These are phyloP conservation scores for Embiotoca jacksoni DNA, from an alignment of 2,113 vertebrate genomes.

Conservation along the genomic window DNA sequence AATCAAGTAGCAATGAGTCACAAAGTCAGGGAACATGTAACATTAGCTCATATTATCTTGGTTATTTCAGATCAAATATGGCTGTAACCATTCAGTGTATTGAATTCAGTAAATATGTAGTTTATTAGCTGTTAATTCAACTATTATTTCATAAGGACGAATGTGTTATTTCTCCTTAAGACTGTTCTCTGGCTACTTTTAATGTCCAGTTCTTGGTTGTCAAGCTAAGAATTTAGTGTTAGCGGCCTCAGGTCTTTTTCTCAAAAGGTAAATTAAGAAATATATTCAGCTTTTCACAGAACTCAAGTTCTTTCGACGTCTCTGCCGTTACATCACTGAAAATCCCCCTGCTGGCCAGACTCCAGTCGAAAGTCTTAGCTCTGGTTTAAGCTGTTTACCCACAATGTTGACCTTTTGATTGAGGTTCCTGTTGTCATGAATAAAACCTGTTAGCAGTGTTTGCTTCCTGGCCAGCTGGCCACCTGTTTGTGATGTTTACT, in stretches of 20 bases:
- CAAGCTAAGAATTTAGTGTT: background rate
- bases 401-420: slow-evolving; percentile 7
- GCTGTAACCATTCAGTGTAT: too few relatives aligned
- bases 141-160: too few relatives aligned
- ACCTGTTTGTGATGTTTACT: slow-evolving; percentile 12
- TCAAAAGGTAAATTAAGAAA: background rate
- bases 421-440: slow-evolving; percentile 11
- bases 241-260: background rate
- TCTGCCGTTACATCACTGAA: slow-evolving; percentile 24
- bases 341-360: slow-evolving; percentile 22
- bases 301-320: background rate
- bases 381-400: slow-evolving; percentile 42
- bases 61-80: too few relatives aligned
- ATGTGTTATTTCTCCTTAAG: too few relatives aligned
- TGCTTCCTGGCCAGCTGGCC: background rate
- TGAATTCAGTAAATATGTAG: too few relatives aligned
- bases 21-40: too few relatives aligned
- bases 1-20: too few relatives aligned
- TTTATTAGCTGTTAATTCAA: too few relatives aligned
- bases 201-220: background rate
- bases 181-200: too few relatives aligned
- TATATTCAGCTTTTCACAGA: background rate
- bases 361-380: slow-evolving; percentile 24
- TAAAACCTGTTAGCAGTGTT: slow-evolving; percentile 20
- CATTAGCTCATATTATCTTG: too few relatives aligned